Evolutionary conservation across 2,113 vertebrate genomes (phyloP).

Genomic region (Arothron firmamentum): DNA sequence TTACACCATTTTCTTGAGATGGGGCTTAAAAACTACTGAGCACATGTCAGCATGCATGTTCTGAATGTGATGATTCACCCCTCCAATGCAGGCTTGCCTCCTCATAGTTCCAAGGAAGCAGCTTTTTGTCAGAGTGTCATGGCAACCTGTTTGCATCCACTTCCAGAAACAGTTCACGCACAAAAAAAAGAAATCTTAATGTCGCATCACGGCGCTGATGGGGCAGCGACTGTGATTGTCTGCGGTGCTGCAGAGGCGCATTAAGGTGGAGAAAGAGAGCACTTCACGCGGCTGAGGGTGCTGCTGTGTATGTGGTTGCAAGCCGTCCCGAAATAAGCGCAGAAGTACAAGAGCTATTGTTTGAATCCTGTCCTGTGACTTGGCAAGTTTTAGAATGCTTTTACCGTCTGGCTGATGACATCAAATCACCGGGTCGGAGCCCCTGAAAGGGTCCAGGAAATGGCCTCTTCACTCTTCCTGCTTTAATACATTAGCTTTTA

Average conservation of each 20-base stretch:
- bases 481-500: too few species aligned
- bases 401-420: conserved; percentile 46
- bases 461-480: too few species aligned
- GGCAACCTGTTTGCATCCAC: conserved; percentile 23
- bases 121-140: conserved; percentile 24
- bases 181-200: conserved; percentile 45
- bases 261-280: conserved; percentile 68
- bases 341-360: conserved; percentile 47
- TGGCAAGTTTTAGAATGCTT: conserved; percentile 52
- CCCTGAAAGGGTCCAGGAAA: too few species aligned
- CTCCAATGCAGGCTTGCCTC: neutral
- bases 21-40: too few species aligned
- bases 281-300: conserved; percentile 72
- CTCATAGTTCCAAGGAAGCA: neutral
- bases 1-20: too few species aligned
- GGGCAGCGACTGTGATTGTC: conserved; percentile 29
- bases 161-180: conserved; percentile 52
- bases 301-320: conserved; percentile 30
- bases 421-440: conserved; percentile 34
- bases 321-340: conserved; percentile 43
- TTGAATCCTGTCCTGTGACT: conserved; percentile 43
- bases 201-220: conserved; percentile 33
- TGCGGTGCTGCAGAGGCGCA: conserved; percentile 60
- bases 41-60: too few species aligned
- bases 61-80: too few species aligned